Percentiles rank a stretch among this genome's conserved stretches.
phyloP scores from a whole-genome alignment of 2,888 invertebrate species.

The Apocheima hispidaria region DNA sequence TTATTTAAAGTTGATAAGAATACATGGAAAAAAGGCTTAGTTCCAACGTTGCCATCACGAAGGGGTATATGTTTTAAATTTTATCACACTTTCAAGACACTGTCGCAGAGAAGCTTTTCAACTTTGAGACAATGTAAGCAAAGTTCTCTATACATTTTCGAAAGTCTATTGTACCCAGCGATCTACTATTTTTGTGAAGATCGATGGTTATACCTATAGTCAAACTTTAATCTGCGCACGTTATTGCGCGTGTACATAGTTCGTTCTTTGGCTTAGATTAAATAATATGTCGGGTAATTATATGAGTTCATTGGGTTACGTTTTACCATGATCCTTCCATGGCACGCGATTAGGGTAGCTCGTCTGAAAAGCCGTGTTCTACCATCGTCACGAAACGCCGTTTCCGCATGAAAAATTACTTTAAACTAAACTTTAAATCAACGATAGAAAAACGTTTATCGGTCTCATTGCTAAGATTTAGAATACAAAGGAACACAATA shows the following conservation, averaged over 20 bases:
- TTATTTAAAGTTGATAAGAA: too few relatives aligned
- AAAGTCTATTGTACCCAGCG: too few relatives aligned
- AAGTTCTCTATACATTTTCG: too few relatives aligned
- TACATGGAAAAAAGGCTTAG: too few relatives aligned
- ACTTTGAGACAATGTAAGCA: conserved; percentile 13
- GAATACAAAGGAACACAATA: conserved; percentile 13
- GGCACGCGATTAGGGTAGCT: conserved; percentile 45
- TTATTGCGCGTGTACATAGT: conserved; percentile 19
- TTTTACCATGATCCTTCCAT: conserved; percentile 27
- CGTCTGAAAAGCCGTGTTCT: conserved; percentile 37
- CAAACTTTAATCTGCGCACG: not conserved
- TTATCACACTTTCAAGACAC: conserved; percentile 1
- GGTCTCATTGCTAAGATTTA: conserved; percentile 28
- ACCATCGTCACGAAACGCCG: conserved; percentile 58
- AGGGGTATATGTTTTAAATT: too few relatives aligned
- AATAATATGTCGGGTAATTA: conserved; percentile 10
- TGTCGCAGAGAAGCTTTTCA: conserved; percentile 6
- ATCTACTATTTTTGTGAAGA: too few relatives aligned
- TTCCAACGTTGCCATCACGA: too few relatives aligned
- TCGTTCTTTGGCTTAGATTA: conserved; percentile 12
- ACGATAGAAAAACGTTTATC: too few relatives aligned
- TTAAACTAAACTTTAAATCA: too few relatives aligned
- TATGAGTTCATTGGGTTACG: conserved; percentile 26
- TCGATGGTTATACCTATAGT: not conserved
- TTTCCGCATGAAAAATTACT: conserved; percentile 50